A percentile compares a stretch with the other conserved stretches of the same genome.
These are phyloP conservation scores for Pocota personata DNA, from an alignment of 2,888 invertebrate species.

Conservation along the genomic window DNA sequence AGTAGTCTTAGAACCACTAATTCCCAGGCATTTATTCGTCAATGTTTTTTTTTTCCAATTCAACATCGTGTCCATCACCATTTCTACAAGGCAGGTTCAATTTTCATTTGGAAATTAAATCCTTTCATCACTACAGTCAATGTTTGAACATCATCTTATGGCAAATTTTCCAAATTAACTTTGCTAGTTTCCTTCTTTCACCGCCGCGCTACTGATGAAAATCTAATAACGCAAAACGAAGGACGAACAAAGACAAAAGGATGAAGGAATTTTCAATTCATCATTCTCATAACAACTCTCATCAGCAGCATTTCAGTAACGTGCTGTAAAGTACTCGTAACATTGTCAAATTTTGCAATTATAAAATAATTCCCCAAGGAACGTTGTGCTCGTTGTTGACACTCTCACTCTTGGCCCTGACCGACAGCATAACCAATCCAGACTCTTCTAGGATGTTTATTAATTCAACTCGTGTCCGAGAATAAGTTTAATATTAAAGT, in stretches of 20 bases:
- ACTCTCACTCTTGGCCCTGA: not conserved
- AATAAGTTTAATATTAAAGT: constrained; percentile 39
- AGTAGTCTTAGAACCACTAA: too few species aligned
- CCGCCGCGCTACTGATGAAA: not conserved
- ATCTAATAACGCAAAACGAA: constrained; percentile 23
- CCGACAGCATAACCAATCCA: not conserved
- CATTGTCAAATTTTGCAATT: constrained; percentile 65
- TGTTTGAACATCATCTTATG: constrained; percentile 33
- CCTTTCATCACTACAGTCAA: constrained; percentile 9
- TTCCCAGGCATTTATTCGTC: too few species aligned
- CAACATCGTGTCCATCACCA: not conserved
- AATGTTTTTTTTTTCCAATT: too few species aligned
- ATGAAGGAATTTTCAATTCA: constrained; percentile 17
- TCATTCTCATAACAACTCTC: constrained; percentile 29
- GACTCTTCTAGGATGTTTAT: constrained; percentile 13
- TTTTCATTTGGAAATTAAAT: not conserved
- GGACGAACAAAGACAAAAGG: constrained; percentile 1
- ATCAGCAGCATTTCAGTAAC: constrained; percentile 12
- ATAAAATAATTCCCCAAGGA: constrained; percentile 52
- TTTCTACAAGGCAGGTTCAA: not conserved
- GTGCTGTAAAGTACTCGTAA: constrained; percentile 27
- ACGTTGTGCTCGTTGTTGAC: constrained; percentile 32
- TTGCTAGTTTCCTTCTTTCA: constrained; percentile 15
- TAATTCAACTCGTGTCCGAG: constrained; percentile 55
- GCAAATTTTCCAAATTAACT: constrained; percentile 51